These are phyloP conservation scores for Lordiphosa collinella DNA, from an alignment of 1,140 invertebrate genomes.

Conservation along the genomic window DNA sequence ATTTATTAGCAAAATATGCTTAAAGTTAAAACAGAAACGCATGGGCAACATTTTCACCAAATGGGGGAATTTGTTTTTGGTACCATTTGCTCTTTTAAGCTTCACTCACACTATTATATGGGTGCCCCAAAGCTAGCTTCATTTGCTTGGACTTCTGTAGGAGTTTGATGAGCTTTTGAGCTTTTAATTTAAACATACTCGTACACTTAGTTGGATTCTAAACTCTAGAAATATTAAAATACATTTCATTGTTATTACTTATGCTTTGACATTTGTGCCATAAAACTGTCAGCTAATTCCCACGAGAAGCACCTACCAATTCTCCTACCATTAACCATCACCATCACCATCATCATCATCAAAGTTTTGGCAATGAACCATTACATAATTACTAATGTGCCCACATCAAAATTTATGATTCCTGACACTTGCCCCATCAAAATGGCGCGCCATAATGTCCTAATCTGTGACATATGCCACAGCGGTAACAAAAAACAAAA, in stretches of 20 bases:
- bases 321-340: background rate
- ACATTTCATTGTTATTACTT: no score
- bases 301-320: slow-evolving; percentile 1
- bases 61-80: background rate
- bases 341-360: background rate
- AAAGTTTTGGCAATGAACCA: slow-evolving; percentile 33
- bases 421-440: slow-evolving; percentile 26
- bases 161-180: no score
- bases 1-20: slow-evolving; percentile 8
- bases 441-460: slow-evolving; percentile 55
- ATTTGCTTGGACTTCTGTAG: no score
- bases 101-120: no score
- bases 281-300: background rate
- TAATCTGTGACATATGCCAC: slow-evolving; percentile 60
- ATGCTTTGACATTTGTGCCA: no score
- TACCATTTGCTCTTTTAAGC: no score
- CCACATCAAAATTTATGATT: slow-evolving; percentile 37
- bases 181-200: no score
- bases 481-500: slow-evolving; percentile 1
- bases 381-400: slow-evolving; percentile 54
- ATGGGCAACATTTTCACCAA: background rate
- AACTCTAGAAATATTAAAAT: no score
- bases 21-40: no score
- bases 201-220: no score
- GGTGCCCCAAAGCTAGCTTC: no score